Evolutionary conservation across 2,888 invertebrate genomes (phyloP), one percentile per base, ranked within the genome.

Genomic region (Taenaris catops): DNA sequence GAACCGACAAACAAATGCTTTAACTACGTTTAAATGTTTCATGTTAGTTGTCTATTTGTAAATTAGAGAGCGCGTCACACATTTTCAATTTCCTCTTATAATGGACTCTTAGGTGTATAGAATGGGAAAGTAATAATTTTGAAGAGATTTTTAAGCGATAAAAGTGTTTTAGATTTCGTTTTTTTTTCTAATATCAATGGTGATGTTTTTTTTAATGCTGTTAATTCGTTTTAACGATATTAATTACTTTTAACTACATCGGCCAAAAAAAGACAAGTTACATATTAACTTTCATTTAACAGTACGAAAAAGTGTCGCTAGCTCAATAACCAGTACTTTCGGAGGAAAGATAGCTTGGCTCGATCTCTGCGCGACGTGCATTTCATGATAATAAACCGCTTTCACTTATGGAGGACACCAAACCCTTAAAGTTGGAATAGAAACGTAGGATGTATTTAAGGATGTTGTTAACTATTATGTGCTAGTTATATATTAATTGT

Each of bases 21-120:
- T 86, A 86, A 84, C 69, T 84, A 86, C 58, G 63, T 67, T 73
- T 80, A 73, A 84, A 81, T 76, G 73, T 80, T 83, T 69, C 78
- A 72, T 61, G 70, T 74, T 73, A 71, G 58, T 66, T 63, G 72
- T 63, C 63, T 62, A 68, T 68, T 64, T 71, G 69, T 78, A 76
- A 65, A 63, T 68, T 75, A 80, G 74, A 37, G 24, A 49, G 57
- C 57, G 68, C 57, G 58, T 53, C 49, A 48, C 40, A 56, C 46
- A 36, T 28, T 35, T 37, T 38, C 40, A 33, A 29, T 31, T 8
- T 40, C 37, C 38, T 34, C 41, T 28, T 28, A 19, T 38, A 34
- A 19, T 42, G 31, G 24, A 42, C 24, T 33, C n/a, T 21, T 38
- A 9, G 19, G 11, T n/a, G n/a, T 25, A 28, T 28, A 38, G 37